These are phyloP conservation scores for Limenitis camilla DNA, from an alignment of 2,888 invertebrate genomes.

Conservation along the genomic window DNA sequence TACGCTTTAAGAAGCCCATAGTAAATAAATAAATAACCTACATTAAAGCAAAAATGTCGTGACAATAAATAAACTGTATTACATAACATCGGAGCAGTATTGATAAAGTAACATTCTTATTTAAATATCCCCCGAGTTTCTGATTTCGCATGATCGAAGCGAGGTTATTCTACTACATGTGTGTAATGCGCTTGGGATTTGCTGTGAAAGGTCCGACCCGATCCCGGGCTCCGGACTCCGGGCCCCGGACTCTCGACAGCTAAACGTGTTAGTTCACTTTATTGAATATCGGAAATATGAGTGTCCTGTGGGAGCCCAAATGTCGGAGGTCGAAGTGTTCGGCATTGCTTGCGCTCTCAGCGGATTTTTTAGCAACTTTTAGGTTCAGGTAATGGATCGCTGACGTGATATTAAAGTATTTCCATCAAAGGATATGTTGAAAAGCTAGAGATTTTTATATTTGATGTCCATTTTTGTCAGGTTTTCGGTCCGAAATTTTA, in stretches of 20 bases:
- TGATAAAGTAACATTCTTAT: constrained; percentile 31
- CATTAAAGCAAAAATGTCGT: no score
- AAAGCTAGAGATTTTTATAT: not conserved
- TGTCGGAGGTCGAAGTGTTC: constrained; percentile 41
- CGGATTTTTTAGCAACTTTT: constrained; percentile 45
- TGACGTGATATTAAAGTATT: constrained; percentile 22
- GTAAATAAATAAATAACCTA: no score
- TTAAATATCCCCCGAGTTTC: constrained; percentile 42
- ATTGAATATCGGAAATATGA: constrained; percentile 65
- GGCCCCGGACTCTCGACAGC: constrained; percentile 28
- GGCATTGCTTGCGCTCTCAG: constrained; percentile 50
- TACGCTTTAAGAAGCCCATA: no score
- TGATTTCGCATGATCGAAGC: constrained; percentile 36
- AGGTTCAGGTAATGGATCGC: constrained; percentile 43
- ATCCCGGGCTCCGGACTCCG: not conserved
- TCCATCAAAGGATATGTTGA: constrained; percentile 1
- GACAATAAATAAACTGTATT: no score
- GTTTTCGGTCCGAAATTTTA: no score
- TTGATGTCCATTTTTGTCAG: no score
- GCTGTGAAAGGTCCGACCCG: constrained; percentile 42
- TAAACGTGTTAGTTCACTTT: constrained; percentile 63
- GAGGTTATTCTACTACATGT: constrained; percentile 31
- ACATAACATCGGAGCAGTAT: not conserved
- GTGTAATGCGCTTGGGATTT: constrained; percentile 54
- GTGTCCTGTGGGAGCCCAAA: constrained; percentile 47